Conservation (phyloP, 2,113 vertebrate genomes). For the Numida meleagris region DNA sequence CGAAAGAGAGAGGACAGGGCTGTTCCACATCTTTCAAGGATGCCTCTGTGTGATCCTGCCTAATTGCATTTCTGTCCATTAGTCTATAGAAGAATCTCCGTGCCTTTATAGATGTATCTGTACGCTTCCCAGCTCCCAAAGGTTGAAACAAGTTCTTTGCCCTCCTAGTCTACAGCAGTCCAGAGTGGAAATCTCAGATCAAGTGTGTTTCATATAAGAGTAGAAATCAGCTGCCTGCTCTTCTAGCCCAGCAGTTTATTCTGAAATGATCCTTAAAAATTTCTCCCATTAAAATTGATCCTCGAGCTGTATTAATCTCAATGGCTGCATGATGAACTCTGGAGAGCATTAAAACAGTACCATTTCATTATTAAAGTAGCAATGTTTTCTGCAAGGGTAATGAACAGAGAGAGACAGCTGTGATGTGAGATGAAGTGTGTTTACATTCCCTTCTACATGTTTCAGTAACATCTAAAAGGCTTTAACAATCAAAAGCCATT, state of each 20-base stretch:
- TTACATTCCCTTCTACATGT: neutral
- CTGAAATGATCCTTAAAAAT: neutral
- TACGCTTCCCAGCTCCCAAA: neutral
- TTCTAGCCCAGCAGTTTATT: neutral
- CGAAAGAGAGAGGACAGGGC: neutral
- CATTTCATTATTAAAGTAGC: neutral
- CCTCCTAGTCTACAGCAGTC: neutral
- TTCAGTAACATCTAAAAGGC: neutral
- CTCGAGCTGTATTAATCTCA: neutral
- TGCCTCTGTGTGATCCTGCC: neutral
- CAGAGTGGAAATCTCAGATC: neutral
- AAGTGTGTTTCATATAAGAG: accelerated
- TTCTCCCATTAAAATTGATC: neutral
- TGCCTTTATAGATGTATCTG: neutral
- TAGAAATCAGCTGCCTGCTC: neutral
- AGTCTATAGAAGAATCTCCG: neutral
- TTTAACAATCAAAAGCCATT: neutral
- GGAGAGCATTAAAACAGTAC: neutral
- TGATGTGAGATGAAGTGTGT: neutral
- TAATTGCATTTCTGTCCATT: neutral
- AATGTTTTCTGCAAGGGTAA: neutral
- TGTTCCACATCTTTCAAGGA: neutral
- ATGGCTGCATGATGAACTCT: neutral
- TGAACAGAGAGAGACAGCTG: neutral
- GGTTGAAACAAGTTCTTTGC: neutral